These are phyloP conservation scores for Metalampra italica DNA, from an alignment of 2,888 invertebrate species.

Conservation along the genomic window DNA sequence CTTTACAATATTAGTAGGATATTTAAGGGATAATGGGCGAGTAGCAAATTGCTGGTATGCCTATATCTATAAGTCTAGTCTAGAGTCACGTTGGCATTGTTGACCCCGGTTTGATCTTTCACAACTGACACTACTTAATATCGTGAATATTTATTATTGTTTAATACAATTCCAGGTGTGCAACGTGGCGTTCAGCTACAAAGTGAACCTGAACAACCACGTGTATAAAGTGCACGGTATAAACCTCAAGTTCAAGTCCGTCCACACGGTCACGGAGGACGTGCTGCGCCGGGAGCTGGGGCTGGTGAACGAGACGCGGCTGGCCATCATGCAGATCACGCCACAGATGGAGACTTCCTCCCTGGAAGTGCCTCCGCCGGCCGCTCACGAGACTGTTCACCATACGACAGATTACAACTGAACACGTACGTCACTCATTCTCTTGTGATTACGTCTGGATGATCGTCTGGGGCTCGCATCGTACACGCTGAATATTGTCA, in stretches of 20 bases:
- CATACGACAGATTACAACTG: slow-evolving; percentile 27
- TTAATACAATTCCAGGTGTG: slow-evolving; percentile 52
- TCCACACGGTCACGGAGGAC: slow-evolving; percentile 69
- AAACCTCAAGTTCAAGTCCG: slow-evolving; percentile 72
- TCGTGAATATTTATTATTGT: no score
- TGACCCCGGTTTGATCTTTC: no score
- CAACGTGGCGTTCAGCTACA: slow-evolving; percentile 73
- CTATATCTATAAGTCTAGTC: no score
- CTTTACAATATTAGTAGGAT: no score
- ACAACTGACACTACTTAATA: no score
- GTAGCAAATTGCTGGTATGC: no score
- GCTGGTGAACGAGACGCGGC: slow-evolving; percentile 48
- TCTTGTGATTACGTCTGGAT: no score
- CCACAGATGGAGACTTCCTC: slow-evolving; percentile 32
- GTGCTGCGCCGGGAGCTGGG: slow-evolving; percentile 59
- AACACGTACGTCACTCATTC: slow-evolving; percentile 1
- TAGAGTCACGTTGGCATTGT: no score
- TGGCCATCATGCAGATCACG: slow-evolving; percentile 58
- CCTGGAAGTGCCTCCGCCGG: slow-evolving; percentile 51
- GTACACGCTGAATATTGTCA: no score
- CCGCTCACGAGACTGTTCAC: slow-evolving; percentile 56
- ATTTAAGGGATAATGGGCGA: no score
- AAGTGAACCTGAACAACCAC: slow-evolving; percentile 73
- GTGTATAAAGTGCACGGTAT: slow-evolving; percentile 70
- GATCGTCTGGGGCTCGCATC: no score